Percentiles rank a stretch among this genome's conserved stretches.
Evolutionary conservation across 53 echinoderm and acorn worm species (phyloP).

Genomic region (Holothuria leucospilota): DNA sequence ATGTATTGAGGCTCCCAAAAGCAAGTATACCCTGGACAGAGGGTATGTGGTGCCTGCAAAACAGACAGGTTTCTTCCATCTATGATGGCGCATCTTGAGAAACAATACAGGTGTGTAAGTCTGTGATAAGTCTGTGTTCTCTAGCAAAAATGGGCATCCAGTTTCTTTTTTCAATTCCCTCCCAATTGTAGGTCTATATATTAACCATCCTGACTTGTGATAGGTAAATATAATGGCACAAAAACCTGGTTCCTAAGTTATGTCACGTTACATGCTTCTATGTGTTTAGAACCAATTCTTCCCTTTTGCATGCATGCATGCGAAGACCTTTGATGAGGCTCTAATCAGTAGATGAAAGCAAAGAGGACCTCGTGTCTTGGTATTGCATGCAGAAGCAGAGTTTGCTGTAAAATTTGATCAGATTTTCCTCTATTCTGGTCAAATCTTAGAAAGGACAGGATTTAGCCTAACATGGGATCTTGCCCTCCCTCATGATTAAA

Average conservation of each 20-base stretch:
- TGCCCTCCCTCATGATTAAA: too few relatives aligned
- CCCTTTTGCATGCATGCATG: too few relatives aligned
- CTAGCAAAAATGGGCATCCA: background rate
- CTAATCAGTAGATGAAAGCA: too few relatives aligned
- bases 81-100: constrained; percentile 5
- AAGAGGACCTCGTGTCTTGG: too few relatives aligned
- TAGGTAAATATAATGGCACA: background rate
- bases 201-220: background rate
- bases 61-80: constrained; percentile 19
- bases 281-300: too few relatives aligned
- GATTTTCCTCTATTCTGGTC: too few relatives aligned
- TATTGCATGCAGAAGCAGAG: too few relatives aligned
- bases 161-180: too few relatives aligned
- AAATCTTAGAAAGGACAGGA: too few relatives aligned
- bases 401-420: too few relatives aligned
- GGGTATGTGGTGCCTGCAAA: constrained; percentile 39
- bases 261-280: background rate
- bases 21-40: constrained; percentile 42
- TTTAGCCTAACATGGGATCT: too few relatives aligned
- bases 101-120: background rate
- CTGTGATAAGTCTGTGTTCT: background rate
- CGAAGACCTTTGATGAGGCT: too few relatives aligned
- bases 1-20: constrained; percentile 4
- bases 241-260: background rate
- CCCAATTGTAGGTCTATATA: background rate